These are phyloP conservation scores for Neolamprologus sp. DNA, from an alignment of 2,113 vertebrate genomes.

Conservation along the genomic window DNA sequence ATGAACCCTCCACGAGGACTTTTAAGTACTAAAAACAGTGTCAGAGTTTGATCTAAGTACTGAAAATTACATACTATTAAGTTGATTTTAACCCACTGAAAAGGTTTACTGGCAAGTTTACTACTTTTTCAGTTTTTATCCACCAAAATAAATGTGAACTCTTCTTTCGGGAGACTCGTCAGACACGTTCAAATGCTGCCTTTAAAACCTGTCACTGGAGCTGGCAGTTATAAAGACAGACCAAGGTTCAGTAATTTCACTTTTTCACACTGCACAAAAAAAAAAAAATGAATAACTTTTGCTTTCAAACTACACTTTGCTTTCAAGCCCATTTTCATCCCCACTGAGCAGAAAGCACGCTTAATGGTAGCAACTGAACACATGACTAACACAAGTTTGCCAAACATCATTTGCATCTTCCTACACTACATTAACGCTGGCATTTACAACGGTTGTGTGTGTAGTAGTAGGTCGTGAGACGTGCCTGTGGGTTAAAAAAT, in stretches of 20 bases:
- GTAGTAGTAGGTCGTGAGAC: not conserved
- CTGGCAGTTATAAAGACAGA: not conserved
- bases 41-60: not conserved
- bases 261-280: not conserved
- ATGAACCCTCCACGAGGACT: not conserved
- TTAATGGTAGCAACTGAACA: constrained; percentile 1
- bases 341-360: not conserved
- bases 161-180: not conserved
- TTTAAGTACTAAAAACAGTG: not conserved
- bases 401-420: constrained; percentile 12
- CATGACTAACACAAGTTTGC: not conserved
- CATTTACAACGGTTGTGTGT: not conserved
- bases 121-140: not conserved
- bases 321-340: not conserved
- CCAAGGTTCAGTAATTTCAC: not conserved
- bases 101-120: not conserved
- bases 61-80: not conserved
- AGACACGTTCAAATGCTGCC: not conserved
- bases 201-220: not conserved
- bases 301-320: not conserved
- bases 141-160: not conserved
- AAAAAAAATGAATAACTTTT: fast-evolving
- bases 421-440: constrained; percentile 29
- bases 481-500: not conserved
- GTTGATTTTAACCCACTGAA: not conserved